Conservation (phyloP, 2,113 vertebrate species). For the Manacus vitellinus region DNA sequence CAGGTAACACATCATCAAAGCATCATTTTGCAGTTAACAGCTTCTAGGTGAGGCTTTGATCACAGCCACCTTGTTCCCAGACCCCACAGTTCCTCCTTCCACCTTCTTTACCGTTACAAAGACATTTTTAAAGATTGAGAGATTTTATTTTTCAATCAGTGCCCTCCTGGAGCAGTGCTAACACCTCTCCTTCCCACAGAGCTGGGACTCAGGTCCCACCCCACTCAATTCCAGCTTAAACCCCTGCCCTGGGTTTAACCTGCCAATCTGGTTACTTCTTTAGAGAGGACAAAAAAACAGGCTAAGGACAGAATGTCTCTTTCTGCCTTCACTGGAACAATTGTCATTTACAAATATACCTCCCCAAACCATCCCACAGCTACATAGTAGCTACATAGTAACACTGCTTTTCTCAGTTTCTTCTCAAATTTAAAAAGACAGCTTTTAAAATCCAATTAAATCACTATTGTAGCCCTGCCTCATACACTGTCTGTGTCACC, state of each 20-base stretch:
- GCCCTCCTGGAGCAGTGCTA: neutral
- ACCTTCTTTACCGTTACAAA: neutral
- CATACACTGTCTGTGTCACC: rapidly evolving
- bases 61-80: neutral
- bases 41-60: slow-evolving; percentile 20
- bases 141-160: neutral
- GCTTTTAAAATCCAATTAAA: neutral
- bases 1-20: neutral
- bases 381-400: neutral
- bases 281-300: neutral
- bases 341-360: neutral
- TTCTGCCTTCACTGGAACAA: neutral
- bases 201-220: neutral
- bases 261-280: neutral
- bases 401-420: neutral
- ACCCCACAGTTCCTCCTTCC: neutral
- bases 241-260: neutral
- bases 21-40: neutral
- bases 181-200: neutral
- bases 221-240: neutral
- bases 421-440: neutral
- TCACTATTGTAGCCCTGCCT: neutral
- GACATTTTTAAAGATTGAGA: neutral
- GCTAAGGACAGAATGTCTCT: neutral
- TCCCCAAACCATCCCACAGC: too few relatives aligned